Evolutionary conservation across 2,888 invertebrate species (phyloP).

Genomic region (Drosophila borborema): DNA sequence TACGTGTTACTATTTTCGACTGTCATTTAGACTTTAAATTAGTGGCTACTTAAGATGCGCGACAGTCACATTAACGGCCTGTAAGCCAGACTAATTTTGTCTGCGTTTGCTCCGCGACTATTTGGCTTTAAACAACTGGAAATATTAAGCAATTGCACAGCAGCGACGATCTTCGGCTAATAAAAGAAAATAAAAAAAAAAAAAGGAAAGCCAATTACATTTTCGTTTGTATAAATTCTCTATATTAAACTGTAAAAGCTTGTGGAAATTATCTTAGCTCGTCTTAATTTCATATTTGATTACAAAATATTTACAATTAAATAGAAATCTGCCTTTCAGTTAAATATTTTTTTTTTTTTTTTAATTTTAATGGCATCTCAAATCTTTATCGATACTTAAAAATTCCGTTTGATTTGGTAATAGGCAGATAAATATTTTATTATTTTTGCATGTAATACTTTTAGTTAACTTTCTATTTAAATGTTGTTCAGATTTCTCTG

Average conservation of each 20-base stretch:
- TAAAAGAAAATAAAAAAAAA: neutral
- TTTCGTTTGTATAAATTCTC: neutral
- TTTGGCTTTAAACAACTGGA: slow-evolving; percentile 8
- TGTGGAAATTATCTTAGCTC: neutral
- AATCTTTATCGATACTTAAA: neutral
- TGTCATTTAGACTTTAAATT: slow-evolving; percentile 66
- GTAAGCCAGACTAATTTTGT: slow-evolving; percentile 32
- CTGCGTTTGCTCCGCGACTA: slow-evolving; percentile 4
- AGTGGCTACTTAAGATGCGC: slow-evolving; percentile 65
- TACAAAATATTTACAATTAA: neutral
- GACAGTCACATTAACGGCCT: slow-evolving; percentile 46
- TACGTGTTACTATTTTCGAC: slow-evolving; percentile 40
- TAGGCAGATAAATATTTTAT: no score
- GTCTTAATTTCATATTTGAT: neutral
- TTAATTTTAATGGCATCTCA: neutral
- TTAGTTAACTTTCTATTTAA: no score
- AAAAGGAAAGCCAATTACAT: neutral
- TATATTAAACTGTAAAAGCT: neutral
- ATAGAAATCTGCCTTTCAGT: neutral
- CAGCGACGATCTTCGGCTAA: neutral
- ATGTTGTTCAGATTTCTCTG: no score
- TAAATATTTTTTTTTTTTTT: no score
- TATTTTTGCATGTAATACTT: no score
- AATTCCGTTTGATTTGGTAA: no score
- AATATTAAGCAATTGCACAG: slow-evolving; percentile 1